phyloP scores from a whole-genome alignment of 2,888 invertebrate genomes.

The Hirtodrosophila trivittata region DNA sequence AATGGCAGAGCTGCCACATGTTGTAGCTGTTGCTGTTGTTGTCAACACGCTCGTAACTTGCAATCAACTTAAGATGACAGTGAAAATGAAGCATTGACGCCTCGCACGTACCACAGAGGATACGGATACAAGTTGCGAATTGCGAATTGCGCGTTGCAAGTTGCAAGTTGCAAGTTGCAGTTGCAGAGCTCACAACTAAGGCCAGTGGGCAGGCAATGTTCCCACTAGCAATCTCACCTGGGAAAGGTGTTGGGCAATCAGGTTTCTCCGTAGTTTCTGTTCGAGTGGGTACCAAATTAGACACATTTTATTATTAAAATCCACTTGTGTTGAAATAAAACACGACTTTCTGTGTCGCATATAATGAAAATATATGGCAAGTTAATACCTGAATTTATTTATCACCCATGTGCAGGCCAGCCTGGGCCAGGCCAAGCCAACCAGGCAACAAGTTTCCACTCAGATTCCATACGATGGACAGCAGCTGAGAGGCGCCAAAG shows the following conservation, averaged over 20 bases:
- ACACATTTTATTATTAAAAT: constrained; percentile 83
- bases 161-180: constrained; percentile 15
- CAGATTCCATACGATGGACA: background rate
- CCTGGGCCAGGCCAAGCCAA: constrained; percentile 5
- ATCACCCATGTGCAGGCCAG: constrained; percentile 68
- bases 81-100: constrained; percentile 83
- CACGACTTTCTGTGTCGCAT: constrained; percentile 83
- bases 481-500: constrained; percentile 29
- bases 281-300: constrained; percentile 80
- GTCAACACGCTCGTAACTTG: constrained; percentile 82
- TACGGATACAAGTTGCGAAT: constrained; percentile 39
- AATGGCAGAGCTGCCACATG: constrained; percentile 28
- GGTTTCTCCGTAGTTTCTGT: constrained; percentile 48
- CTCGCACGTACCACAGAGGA: constrained; percentile 80
- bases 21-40: constrained; percentile 49
- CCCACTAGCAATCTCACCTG: constrained; percentile 23
- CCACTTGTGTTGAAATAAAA: constrained; percentile 84
- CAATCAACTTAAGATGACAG: constrained; percentile 84
- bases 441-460: background rate
- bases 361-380: constrained; percentile 84
- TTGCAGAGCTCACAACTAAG: constrained; percentile 33
- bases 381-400: constrained; percentile 84
- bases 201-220: constrained; percentile 50
- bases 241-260: constrained; percentile 67
- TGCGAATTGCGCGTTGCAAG: constrained; percentile 15